These are phyloP conservation scores for Lagorchestes hirsutus DNA, from an alignment of 2,797 vertebrate genomes.

Conservation along the genomic window DNA sequence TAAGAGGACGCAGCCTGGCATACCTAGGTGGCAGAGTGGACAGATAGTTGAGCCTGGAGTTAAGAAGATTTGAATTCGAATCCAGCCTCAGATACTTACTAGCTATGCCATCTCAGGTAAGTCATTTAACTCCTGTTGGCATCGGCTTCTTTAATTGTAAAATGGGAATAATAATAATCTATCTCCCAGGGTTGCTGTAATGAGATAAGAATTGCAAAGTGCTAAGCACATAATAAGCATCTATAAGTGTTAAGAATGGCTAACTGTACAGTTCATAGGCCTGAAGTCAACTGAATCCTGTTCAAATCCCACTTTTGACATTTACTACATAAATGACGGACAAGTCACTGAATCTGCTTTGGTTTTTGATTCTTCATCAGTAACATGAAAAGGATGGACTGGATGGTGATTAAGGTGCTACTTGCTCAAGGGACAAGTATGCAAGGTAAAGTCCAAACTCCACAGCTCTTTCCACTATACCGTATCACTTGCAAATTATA, in stretches of 20 bases:
- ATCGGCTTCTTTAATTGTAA: neutral
- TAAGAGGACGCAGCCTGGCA: neutral
- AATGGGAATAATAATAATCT: neutral
- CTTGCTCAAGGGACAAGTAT: neutral
- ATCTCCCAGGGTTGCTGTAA: neutral
- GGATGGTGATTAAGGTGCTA: neutral
- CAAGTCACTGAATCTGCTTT: neutral
- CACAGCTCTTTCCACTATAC: neutral
- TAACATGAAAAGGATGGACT: neutral
- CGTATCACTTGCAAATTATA: neutral
- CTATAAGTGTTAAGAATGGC: neutral
- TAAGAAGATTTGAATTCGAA: neutral
- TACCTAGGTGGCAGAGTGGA: neutral
- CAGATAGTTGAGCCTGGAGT: neutral
- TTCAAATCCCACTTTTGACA: neutral
- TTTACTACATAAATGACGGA: neutral
- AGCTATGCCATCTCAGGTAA: neutral
- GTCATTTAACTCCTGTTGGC: too few species aligned
- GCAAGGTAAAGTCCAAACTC: neutral
- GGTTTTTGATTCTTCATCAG: neutral
- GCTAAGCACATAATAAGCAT: neutral
- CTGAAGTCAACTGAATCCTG: neutral
- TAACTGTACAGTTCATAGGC: neutral
- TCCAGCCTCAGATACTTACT: neutral
- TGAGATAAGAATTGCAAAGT: neutral